Evolutionary conservation across 2,113 vertebrate species (phyloP), one percentile per base, ranked within the genome.

Genomic region (Cheirogaleus medius): DNA sequence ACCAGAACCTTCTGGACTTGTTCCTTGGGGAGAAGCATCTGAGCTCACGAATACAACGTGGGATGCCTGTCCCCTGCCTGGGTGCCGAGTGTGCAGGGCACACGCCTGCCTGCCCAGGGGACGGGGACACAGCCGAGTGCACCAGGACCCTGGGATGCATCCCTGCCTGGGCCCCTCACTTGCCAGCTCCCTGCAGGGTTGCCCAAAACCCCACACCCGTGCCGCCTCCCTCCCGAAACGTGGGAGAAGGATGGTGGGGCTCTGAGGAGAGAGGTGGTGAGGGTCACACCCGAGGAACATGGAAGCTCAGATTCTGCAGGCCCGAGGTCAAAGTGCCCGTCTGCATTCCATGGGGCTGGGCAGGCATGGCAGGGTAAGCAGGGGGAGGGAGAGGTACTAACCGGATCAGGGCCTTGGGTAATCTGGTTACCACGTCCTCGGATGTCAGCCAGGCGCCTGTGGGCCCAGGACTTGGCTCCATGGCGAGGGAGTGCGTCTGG

Each of bases 81-180:
- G 32, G 25, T 5, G 0, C 32, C 44, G 11, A n/a, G 23, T 0
- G 25, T 25, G 6, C 5, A 34, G 85, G 14, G 25, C 47, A 58
- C 6, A 7, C 0, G 0, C 12, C 27, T 37, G n/a, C 74, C 27
- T 76, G 68, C 73, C 3, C 5, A 66, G 27, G 44, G 32, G 8
- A 54, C 13, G 17, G 34, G 32, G 23, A 21, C 68, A 27, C 25
- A 34, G 47, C 37, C 2, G 13, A 6, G 20, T 32, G 44, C n/a
- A 73, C 10, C 0, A 6, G 77, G 12, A 54, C 77, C 20, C 21
- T 8, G 3, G 77, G 74, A 2, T 1, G 0, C 11, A 1, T 71
- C 20, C 20, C 68, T 5, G 20, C 39, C 23, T 29, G 18, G 14
- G 27, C 44, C 27, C 27, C 58, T 60, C 58, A 60, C 58, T 27